Evolutionary conservation across 2,113 vertebrate species (phyloP).

Genomic region (Notarius lentiginosus): DNA sequence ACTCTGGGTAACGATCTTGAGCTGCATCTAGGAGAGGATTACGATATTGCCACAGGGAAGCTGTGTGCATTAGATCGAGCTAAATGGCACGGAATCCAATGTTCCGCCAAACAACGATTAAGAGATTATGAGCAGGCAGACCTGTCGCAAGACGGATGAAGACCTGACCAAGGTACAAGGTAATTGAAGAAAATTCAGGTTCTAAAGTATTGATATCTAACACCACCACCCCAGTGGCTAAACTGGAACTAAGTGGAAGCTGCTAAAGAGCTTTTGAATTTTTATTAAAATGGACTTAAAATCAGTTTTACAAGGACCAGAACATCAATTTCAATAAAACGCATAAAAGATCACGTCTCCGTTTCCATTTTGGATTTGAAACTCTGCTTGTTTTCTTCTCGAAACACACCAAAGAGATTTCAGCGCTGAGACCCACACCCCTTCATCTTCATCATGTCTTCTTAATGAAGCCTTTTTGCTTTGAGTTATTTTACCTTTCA

Average conservation of each 20-base stretch:
- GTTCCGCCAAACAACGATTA: too few species aligned
- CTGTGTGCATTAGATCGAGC: too few species aligned
- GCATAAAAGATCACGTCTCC: background rate
- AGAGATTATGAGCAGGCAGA: too few species aligned
- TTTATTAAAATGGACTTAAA: background rate
- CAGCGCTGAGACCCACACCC: background rate
- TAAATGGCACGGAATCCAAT: too few species aligned
- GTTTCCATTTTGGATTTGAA: background rate
- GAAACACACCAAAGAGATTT: too few species aligned
- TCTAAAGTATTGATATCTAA: background rate
- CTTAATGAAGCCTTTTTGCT: background rate
- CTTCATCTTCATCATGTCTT: background rate
- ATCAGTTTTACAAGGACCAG: background rate
- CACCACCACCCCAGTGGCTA: background rate
- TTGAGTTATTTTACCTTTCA: background rate
- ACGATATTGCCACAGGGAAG: too few species aligned
- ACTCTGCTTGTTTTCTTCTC: background rate
- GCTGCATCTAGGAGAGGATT: too few species aligned
- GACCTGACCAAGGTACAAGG: too few species aligned
- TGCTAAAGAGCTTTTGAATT: background rate
- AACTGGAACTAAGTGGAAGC: background rate
- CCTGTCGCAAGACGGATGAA: too few species aligned
- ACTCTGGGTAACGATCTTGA: too few species aligned
- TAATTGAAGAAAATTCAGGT: background rate
- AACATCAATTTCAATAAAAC: background rate